Evolutionary conservation across 2,797 vertebrate species (phyloP).

Genomic region (Pyrocephalus nanus): DNA sequence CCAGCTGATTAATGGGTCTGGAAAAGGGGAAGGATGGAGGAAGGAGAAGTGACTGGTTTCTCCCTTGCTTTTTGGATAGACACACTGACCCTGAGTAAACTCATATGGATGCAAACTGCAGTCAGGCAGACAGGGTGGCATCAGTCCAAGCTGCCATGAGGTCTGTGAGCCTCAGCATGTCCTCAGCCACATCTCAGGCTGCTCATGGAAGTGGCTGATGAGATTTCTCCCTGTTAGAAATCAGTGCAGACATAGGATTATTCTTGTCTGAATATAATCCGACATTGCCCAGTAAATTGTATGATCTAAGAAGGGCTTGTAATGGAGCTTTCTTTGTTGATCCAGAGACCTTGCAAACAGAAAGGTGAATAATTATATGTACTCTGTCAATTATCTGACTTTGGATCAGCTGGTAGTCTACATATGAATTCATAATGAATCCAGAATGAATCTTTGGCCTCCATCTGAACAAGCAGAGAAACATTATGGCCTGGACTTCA

Average conservation of each 20-base stretch:
- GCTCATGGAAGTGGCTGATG: neutral
- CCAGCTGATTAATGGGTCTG: rapidly evolving
- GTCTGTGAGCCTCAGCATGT: neutral
- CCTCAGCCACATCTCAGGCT: neutral
- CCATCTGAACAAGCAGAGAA: neutral
- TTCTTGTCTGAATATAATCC: neutral
- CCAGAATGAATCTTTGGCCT: constrained; percentile 9
- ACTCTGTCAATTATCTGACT: constrained; percentile 41
- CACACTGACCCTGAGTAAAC: neutral
- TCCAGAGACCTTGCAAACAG: constrained; percentile 53
- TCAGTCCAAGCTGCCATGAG: neutral
- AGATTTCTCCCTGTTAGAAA: neutral
- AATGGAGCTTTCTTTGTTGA: constrained; percentile 55
- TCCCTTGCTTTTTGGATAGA: neutral
- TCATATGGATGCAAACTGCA: rapidly evolving
- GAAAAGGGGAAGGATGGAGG: neutral
- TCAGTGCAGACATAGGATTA: neutral
- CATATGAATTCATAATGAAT: constrained; percentile 35
- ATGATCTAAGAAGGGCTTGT: neutral
- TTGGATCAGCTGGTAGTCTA: constrained; percentile 26
- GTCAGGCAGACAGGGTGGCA: neutral
- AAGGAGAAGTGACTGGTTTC: neutral
- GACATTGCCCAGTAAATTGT: neutral
- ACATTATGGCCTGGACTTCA: neutral
- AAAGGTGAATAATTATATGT: constrained; percentile 58